phyloP scores from a whole-genome alignment of 2,797 vertebrate genomes.

The Chaenodraco wilsoni region DNA sequence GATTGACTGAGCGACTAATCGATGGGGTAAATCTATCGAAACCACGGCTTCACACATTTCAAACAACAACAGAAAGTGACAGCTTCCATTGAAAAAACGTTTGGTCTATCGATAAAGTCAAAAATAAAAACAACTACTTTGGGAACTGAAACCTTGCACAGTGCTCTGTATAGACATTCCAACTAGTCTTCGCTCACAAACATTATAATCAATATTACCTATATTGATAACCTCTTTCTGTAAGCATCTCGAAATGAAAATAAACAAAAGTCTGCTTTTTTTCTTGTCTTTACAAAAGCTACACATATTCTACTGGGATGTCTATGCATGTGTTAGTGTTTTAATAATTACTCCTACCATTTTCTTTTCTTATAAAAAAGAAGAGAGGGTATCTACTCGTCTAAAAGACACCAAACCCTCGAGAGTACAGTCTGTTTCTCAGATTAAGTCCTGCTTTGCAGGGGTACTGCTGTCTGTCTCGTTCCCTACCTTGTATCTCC shows the following conservation, averaged over 20 bases:
- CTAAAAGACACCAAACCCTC: conserved; percentile 73
- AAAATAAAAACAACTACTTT: conserved; percentile 81
- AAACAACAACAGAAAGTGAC: conserved; percentile 76
- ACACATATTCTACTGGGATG: conserved; percentile 89
- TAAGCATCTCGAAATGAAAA: conserved; percentile 83
- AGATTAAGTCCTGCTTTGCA: conserved; percentile 54
- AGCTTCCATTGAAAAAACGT: conserved; percentile 76
- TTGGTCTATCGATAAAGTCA: conserved; percentile 82
- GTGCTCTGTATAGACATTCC: conserved; percentile 87
- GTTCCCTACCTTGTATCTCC: conserved; percentile 52
- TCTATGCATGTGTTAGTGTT: conserved; percentile 87
- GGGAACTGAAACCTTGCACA: conserved; percentile 86
- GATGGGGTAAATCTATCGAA: conserved; percentile 63
- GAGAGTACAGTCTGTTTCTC: conserved; percentile 59
- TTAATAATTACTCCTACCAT: conserved; percentile 79
- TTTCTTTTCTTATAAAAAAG: conserved; percentile 75
- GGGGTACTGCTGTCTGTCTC: conserved; percentile 58
- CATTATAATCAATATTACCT: conserved; percentile 85
- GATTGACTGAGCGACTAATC: conserved; percentile 33
- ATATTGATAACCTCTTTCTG: conserved; percentile 84
- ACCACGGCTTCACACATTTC: conserved; percentile 76
- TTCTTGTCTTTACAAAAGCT: conserved; percentile 85
- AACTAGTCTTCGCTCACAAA: conserved; percentile 86
- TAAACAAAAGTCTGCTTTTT: conserved; percentile 76
- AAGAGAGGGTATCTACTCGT: conserved; percentile 76